Percentiles rank a stretch among this genome's conserved stretches.
phyloP scores from a whole-genome alignment of 2,113 vertebrate genomes.

The Pelobates fuscus region DNA sequence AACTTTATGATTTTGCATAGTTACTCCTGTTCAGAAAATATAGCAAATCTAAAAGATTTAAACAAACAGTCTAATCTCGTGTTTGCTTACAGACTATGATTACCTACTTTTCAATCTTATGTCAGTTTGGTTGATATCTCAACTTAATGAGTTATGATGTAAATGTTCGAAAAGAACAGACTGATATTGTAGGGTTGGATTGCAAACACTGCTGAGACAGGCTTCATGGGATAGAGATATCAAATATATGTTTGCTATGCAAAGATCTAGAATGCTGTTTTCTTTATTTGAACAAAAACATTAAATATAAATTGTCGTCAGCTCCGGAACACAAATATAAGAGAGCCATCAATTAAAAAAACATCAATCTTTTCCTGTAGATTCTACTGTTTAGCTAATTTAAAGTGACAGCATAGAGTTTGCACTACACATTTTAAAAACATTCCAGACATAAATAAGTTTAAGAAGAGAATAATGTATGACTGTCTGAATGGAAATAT shows the following conservation, averaged over 20 bases:
- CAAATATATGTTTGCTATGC: neutral
- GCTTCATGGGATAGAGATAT: neutral
- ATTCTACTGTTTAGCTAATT: neutral
- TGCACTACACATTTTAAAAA: too few relatives aligned
- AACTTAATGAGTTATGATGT: slow-evolving; percentile 34
- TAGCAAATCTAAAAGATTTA: slow-evolving; percentile 38
- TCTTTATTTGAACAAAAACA: neutral
- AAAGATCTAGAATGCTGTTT: neutral
- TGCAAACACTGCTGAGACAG: slow-evolving; percentile 1
- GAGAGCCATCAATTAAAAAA: neutral
- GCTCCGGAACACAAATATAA: neutral
- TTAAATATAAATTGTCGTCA: neutral
- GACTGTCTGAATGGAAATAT: too few relatives aligned
- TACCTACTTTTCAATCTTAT: slow-evolving; percentile 35
- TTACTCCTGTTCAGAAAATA: slow-evolving; percentile 33
- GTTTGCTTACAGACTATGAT: slow-evolving; percentile 39
- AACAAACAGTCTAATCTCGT: slow-evolving; percentile 42
- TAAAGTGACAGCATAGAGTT: neutral
- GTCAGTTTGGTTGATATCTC: slow-evolving; percentile 25
- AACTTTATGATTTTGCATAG: slow-evolving; percentile 41
- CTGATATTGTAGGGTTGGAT: neutral
- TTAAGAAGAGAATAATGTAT: too few relatives aligned
- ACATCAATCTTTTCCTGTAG: neutral
- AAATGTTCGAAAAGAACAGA: neutral
- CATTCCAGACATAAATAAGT: too few relatives aligned